Evolutionary conservation across 2,888 invertebrate genomes (phyloP), one percentile per base, ranked within the genome.

Genomic region (Caenorhabditis uteleia): DNA sequence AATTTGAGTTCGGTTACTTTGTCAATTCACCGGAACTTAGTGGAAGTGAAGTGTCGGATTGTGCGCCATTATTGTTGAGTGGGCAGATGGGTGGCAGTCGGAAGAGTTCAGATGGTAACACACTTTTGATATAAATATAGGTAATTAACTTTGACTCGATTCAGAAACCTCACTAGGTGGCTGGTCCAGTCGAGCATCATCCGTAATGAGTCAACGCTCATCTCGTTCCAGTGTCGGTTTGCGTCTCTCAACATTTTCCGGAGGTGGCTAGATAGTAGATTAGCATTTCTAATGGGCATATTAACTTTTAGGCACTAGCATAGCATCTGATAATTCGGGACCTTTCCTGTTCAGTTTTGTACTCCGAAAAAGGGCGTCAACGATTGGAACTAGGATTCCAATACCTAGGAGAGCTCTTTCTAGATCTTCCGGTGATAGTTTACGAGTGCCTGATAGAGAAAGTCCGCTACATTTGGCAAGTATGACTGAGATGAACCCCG

Each of bases 1-100:
- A 82, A 53, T 82, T 81, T 45, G 82, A 82, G 46, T 82, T 82
- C 40, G 82, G 82, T 3, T 82, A 82, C 60, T 81, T 80, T 59
- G 80, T 82, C 31, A 81, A 82, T 40, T 80, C 82, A 7, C 82
- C 82, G 7, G 80, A 81, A 14, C 48, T 72, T 14, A 60, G 62
- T 25, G 77, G 76, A 21, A 68, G 69, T 46, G 68, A 73, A 55
- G 70, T 61, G 2, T 78, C 78, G 26, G 82, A 82, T 51, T 82
- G 82, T 48, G 82, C 82, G 3, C 82, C 82, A 14, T 65, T 82
- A 18, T 59, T 82, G 25, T 55, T 79, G 20, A 74, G 51, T 31
- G 61, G 68, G 23, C 60, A 56, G 54, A 50, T 58, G 14, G 48
- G 54, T 14, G 68, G 68, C 16, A 74, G 74, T 36, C 47, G 74